Evolutionary conservation across 30 jellyfish, hydroid and myxozoan species (phyloP), one percentile per base, ranked within the genome.

Genomic region (Pelagia noctiluca): DNA sequence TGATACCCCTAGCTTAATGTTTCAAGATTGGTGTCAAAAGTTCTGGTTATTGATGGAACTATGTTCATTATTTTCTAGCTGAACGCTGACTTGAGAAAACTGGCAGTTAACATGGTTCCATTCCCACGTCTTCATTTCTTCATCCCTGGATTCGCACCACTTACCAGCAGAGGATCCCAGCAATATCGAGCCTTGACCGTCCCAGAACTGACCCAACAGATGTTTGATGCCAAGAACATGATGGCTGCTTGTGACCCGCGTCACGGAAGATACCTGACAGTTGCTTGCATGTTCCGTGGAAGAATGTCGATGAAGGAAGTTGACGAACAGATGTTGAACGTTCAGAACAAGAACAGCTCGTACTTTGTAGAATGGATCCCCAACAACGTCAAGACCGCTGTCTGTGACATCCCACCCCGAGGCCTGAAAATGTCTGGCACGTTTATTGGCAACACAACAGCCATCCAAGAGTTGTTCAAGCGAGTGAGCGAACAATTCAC

Each of bases 171-270:
- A n/a, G n/a, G n/a, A n/a, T n/a, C n/a, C n/a, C n/a, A n/a, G n/a
- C n/a, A n/a, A 73, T 95, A 95, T 95, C 77, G 97, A 37, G 97
- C 97, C 25, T 61, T 95, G 73, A 93, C 99, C 64, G 99, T 93
- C 16, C 97, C 97, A 23, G 99, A 93, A 57, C 89, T 93, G 52
- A 93, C 99, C 38, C 99, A n/a, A n/a, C n/a, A n/a, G n/a, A n/a
- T n/a, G n/a, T n/a, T n/a, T n/a, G n/a, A n/a, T n/a, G n/a, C n/a
- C n/a, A n/a, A n/a, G n/a, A n/a, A n/a, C 89, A 66, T 93, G 88
- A 50, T 97, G 99, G 99, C 99, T 35, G 99, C 99, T 2, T 94
- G 99, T 65, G 99, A 94, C 83, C 99, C 99, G 25, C 94, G 99
- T 18, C 99, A 88, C 42, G 99, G 99, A 24, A 77, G 97, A 36